A percentile compares a stretch with the other conserved stretches of the same genome.
Conservation (phyloP, 2,797 vertebrate species). For the Cephalopachus bancanus region DNA sequence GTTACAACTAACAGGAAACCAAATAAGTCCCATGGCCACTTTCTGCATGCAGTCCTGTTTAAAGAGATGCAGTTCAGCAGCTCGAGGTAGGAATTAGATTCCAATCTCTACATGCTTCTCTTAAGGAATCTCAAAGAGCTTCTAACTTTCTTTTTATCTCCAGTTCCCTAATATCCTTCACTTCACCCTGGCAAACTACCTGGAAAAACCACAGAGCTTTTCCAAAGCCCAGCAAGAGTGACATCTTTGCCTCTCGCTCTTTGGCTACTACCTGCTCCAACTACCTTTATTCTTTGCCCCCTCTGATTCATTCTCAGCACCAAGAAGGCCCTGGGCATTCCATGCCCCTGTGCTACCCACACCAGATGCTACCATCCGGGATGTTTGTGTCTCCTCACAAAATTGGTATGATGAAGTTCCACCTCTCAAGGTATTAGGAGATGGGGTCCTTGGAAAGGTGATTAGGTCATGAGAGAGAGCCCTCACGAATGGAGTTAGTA, state of each 20-base stretch:
- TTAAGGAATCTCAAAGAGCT: not conserved
- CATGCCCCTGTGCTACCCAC: not conserved
- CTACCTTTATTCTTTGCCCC: not conserved
- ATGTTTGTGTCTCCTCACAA: not conserved
- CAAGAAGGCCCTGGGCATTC: not conserved
- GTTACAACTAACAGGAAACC: not conserved
- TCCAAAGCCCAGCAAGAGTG: not conserved
- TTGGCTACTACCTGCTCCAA: not conserved
- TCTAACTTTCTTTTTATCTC: not conserved
- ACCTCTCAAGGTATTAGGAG: not conserved
- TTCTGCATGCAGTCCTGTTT: not conserved
- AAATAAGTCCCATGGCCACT: not conserved
- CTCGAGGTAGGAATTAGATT: not conserved
- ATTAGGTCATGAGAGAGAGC: not conserved
- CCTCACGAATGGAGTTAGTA: not conserved
- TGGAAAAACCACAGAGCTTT: not conserved
- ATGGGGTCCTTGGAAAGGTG: no score
- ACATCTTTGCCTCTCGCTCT: not conserved
- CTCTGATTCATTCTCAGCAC: not conserved
- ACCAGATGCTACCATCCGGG: not conserved
- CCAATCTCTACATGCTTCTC: not conserved
- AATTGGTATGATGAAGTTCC: not conserved
- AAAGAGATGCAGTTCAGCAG: not conserved
- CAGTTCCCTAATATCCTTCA: not conserved
- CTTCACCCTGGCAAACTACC: not conserved